Percentiles rank a stretch among this genome's conserved stretches.
Conservation (phyloP, 2,113 vertebrate genomes). For the Callaeas wilsoni region DNA sequence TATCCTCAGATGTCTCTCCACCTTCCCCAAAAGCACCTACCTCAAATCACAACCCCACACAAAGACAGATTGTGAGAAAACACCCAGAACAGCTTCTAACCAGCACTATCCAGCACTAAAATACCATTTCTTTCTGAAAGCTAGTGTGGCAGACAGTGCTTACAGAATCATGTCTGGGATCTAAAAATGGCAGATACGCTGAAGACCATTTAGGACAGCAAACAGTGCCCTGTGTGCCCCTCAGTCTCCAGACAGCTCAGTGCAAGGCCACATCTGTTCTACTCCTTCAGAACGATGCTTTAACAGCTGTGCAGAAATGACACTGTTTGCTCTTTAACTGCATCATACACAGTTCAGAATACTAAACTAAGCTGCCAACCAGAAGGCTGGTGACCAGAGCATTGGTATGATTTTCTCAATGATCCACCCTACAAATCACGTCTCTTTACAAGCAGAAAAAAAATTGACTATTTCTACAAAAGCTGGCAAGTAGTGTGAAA, state of each 20-base stretch:
- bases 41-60: neutral
- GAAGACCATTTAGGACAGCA: neutral
- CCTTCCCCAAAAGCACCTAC: neutral
- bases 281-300: neutral
- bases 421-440: neutral
- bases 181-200: neutral
- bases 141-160: neutral
- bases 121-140: neutral
- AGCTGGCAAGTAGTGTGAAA: neutral
- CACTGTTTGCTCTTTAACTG: neutral
- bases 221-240: neutral
- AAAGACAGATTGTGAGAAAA: neutral
- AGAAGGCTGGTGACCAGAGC: neutral
- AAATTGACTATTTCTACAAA: neutral
- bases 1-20: neutral
- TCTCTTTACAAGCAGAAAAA: neutral
- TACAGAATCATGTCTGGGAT: neutral
- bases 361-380: neutral
- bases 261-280: constrained; percentile 8
- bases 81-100: neutral
- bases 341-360: neutral
- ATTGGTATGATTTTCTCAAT: neutral
- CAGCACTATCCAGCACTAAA: neutral
- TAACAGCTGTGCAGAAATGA: neutral
- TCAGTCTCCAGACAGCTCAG: neutral